Evolutionary conservation across 2,113 vertebrate genomes (phyloP).

Genomic region (Corythaeola cristata): DNA sequence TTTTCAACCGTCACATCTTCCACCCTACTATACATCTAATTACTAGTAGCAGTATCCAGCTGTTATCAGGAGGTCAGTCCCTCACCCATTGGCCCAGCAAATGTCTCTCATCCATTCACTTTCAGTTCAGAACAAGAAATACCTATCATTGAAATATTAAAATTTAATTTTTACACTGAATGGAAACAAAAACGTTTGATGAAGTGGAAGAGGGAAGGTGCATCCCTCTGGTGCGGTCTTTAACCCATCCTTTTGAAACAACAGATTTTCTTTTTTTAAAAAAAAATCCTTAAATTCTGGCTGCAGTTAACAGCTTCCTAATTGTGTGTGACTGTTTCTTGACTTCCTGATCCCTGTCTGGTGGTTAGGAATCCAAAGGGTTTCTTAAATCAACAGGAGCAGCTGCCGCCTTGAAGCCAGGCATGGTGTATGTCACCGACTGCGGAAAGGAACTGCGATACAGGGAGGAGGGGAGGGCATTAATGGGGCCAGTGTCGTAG

Average conservation of each 20-base stretch:
- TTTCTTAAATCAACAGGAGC: constrained; percentile 63
- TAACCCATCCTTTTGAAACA: not conserved
- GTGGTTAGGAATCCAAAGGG: constrained; percentile 32
- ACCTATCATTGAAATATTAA: not conserved
- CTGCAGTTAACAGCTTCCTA: constrained; percentile 41
- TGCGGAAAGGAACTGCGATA: constrained; percentile 28
- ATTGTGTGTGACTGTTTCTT: constrained; percentile 17
- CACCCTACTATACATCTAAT: not conserved
- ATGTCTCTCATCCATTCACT: not conserved
- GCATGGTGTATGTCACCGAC: constrained; percentile 55
- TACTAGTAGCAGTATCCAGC: not conserved
- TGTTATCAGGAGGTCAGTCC: not conserved
- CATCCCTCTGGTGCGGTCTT: not conserved
- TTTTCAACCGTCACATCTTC: not conserved
- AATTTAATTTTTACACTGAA: not conserved
- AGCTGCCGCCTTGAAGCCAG: constrained; percentile 57
- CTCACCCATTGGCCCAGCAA: not conserved
- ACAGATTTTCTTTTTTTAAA: not conserved
- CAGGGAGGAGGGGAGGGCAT: constrained; percentile 18
- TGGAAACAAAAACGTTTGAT: not conserved
- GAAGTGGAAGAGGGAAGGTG: not conserved
- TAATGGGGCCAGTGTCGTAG: constrained; percentile 52
- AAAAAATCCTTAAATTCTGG: not conserved
- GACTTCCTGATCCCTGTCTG: constrained; percentile 55
- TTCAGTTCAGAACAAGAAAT: not conserved